Conservation (phyloP, 1,140 invertebrate genomes). For the Tyrophagus putrescentiae region DNA sequence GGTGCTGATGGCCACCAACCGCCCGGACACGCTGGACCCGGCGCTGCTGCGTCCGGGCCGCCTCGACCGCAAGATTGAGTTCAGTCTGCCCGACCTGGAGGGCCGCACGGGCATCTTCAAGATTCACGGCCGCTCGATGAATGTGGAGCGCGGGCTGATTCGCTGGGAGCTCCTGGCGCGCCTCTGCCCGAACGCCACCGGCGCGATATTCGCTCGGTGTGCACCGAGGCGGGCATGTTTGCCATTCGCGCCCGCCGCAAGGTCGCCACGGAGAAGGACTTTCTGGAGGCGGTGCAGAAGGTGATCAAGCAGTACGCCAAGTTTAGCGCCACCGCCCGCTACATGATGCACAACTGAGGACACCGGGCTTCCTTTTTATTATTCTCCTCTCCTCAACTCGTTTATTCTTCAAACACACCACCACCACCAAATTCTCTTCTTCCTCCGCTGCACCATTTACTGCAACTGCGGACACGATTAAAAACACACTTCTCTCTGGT, state of each 20-base stretch:
- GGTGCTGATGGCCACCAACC: constrained; percentile 51
- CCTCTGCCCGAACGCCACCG: constrained; percentile 43
- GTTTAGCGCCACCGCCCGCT: constrained; percentile 43
- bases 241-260: constrained; percentile 43
- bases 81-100: constrained; percentile 54
- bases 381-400: too few relatives aligned
- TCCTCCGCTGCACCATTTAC: too few relatives aligned
- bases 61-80: constrained; percentile 69
- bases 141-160: constrained; percentile 40
- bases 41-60: constrained; percentile 55
- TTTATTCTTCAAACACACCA: too few relatives aligned
- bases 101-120: constrained; percentile 42
- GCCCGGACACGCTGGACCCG: constrained; percentile 51
- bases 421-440: too few relatives aligned
- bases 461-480: too few relatives aligned
- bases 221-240: constrained; percentile 46
- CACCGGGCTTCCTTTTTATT: too few relatives aligned
- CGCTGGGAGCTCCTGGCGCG: constrained; percentile 42
- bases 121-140: constrained; percentile 43
- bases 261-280: constrained; percentile 45
- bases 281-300: constrained; percentile 44
- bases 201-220: constrained; percentile 41
- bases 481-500: too few relatives aligned
- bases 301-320: constrained; percentile 45
- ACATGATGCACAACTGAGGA: constrained; percentile 47